These are phyloP conservation scores for Taphrorychus bicolor DNA, from an alignment of 2,888 invertebrate genomes.

Conservation along the genomic window DNA sequence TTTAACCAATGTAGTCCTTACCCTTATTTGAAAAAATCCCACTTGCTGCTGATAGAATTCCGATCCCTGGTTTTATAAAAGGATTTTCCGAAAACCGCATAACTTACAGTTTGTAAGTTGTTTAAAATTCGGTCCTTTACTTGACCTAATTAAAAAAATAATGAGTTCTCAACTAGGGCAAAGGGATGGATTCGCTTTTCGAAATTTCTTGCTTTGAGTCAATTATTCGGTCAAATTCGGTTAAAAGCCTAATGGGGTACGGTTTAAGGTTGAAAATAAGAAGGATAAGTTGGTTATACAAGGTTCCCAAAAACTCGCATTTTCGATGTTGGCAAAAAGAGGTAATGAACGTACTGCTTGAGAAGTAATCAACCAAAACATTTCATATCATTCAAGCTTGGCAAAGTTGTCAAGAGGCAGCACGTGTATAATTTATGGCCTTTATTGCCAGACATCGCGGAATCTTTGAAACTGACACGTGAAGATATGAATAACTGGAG, in stretches of 20 bases:
- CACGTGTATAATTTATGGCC: slow-evolving; percentile 4
- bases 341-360: background rate
- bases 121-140: slow-evolving; percentile 1
- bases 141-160: slow-evolving; percentile 8
- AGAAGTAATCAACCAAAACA: background rate
- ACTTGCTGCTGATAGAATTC: background rate
- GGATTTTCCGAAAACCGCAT: background rate
- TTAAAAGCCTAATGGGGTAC: background rate
- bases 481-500: background rate
- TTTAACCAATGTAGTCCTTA: background rate
- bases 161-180: background rate
- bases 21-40: background rate
- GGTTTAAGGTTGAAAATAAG: background rate
- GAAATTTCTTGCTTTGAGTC: background rate
- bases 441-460: background rate
- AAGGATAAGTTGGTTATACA: background rate
- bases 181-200: background rate
- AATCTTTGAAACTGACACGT: slow-evolving; percentile 3
- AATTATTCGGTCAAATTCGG: background rate
- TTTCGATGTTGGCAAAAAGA: background rate
- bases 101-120: background rate
- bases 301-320: too few relatives aligned
- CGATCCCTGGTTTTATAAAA: background rate
- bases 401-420: background rate
- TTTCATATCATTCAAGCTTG: background rate